Conservation (phyloP, 2,113 vertebrate species). For the Triplophysa tibetana region DNA sequence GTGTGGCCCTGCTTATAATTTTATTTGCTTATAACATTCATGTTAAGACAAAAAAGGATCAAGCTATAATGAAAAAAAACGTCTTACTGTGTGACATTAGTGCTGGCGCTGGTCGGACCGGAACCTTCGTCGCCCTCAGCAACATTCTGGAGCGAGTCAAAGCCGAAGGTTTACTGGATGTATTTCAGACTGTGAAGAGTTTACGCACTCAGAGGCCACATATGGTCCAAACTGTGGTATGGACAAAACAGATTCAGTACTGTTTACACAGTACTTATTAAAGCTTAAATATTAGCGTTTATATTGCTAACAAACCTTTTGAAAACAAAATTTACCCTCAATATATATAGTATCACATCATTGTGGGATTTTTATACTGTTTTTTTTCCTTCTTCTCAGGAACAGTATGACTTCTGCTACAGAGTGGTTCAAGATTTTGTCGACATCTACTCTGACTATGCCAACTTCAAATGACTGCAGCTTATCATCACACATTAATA, state of each 20-base stretch:
- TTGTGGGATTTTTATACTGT: background rate
- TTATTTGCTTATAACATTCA: too few species aligned
- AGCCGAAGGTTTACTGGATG: constrained; percentile 93
- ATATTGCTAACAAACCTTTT: too few species aligned
- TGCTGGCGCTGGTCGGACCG: constrained; percentile 93
- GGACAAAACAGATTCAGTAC: constrained; percentile 41
- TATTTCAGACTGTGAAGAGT: constrained; percentile 99
- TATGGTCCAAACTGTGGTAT: constrained; percentile 98
- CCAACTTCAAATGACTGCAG: constrained; percentile 94
- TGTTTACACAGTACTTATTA: too few species aligned
- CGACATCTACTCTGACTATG: constrained; percentile 99
- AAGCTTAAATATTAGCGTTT: too few species aligned
- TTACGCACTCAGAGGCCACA: constrained; percentile 97
- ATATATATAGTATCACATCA: background rate
- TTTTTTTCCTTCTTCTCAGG: constrained; percentile 75
- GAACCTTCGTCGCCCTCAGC: constrained; percentile 97
- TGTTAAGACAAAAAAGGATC: too few species aligned
- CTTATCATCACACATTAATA: constrained; percentile 15
- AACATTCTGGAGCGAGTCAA: constrained; percentile 97
- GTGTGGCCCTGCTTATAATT: too few species aligned
- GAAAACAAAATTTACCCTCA: background rate
- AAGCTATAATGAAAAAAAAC: too few species aligned
- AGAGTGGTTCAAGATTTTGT: constrained; percentile 99
- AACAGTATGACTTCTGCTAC: constrained; percentile 99
- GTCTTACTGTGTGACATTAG: constrained; percentile 63